phyloP scores from a whole-genome alignment of 64 coral and sea anemone genomes.

The Dendronephthya gigantea region DNA sequence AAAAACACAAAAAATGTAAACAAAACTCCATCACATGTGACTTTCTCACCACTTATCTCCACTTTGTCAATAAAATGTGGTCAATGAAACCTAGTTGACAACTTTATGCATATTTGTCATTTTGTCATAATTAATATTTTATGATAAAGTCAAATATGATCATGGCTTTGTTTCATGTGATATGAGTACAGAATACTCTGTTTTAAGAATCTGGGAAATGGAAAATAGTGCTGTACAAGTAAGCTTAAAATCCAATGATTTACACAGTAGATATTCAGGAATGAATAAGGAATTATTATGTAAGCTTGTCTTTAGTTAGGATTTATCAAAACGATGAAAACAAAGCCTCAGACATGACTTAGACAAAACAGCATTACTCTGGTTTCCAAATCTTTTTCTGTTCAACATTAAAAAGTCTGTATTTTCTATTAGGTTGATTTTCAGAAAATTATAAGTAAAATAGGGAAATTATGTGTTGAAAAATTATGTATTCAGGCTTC shows the following conservation, averaged over 20 bases:
- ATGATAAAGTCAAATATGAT: background rate
- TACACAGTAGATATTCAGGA: background rate
- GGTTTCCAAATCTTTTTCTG: background rate
- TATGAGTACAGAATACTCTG: background rate
- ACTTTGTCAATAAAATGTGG: background rate
- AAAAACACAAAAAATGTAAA: background rate
- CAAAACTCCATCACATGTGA: background rate
- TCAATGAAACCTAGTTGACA: background rate
- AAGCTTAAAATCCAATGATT: background rate
- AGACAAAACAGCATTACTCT: background rate
- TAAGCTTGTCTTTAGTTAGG: background rate
- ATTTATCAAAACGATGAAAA: no score
- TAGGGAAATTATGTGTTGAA: no score
- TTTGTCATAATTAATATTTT: slow-evolving; percentile 7
- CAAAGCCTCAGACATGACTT: background rate
- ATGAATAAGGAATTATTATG: background rate
- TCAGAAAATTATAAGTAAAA: background rate
- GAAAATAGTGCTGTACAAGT: background rate
- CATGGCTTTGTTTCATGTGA: slow-evolving; percentile 3
- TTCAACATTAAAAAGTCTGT: background rate
- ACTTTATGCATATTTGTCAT: background rate
- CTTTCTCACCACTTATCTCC: background rate
- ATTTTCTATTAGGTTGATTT: background rate
- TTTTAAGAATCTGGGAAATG: background rate
- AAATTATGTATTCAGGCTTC: no score